A percentile compares a stretch with the other conserved stretches of the same genome.
phyloP scores from a whole-genome alignment of 2,113 vertebrate species.

The Perca fluviatilis region DNA sequence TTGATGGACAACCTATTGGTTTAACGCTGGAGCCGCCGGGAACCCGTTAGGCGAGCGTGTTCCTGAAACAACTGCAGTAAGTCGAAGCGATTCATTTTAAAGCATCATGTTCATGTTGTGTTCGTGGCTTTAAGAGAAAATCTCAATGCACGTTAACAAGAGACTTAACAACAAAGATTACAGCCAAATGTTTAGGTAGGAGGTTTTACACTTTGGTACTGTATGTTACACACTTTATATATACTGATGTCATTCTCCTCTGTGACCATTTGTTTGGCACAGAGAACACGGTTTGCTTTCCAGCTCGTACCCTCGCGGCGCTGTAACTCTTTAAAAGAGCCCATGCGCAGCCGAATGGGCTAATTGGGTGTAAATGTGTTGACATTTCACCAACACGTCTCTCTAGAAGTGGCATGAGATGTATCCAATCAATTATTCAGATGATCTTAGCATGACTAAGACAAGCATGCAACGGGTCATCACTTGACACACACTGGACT shows the following conservation, averaged over 20 bases:
- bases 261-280: conserved; percentile 27
- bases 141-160: not conserved
- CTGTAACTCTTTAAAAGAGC: conserved; percentile 36
- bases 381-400: conserved; percentile 50
- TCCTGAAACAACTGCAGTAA: conserved; percentile 50
- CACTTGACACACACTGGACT: not conserved
- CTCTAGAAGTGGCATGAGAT: conserved; percentile 1
- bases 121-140: not conserved
- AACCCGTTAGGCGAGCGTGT: conserved; percentile 15
- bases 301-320: not conserved
- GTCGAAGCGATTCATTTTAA: conserved; percentile 3
- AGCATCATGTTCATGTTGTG: not conserved
- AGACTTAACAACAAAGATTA: not conserved
- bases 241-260: conserved; percentile 11
- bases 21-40: conserved; percentile 29
- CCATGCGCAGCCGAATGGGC: conserved; percentile 18
- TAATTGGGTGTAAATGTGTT: conserved; percentile 65
- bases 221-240: not conserved
- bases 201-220: not conserved
- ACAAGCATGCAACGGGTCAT: not conserved
- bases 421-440: conserved; percentile 44
- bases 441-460: conserved; percentile 32
- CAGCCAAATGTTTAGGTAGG: not conserved
- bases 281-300: conserved; percentile 13
- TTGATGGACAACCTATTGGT: conserved; percentile 57